Evolutionary conservation across 2,888 invertebrate genomes (phyloP), one percentile per base, ranked within the genome.

Genomic region (Acleris sparsana): DNA sequence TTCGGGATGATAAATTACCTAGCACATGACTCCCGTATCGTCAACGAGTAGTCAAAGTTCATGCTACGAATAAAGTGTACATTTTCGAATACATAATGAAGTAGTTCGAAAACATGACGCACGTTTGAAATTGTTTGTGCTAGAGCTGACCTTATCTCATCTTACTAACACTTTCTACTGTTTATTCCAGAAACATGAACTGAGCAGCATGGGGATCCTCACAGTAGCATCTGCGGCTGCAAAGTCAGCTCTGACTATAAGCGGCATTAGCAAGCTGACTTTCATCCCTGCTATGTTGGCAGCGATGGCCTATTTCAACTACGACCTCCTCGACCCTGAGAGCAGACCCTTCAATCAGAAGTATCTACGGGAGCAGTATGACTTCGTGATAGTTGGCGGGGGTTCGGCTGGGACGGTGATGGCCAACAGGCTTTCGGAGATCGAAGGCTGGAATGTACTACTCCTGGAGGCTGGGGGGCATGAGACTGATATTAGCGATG

Each of bases 361-460:
- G 71, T 84, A 93, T 48, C 85, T 97, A 1, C 92, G 95, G 59
- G 88, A 93, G 17, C 95, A 96, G 69, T 97, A 97, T 80, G 97
- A 97, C 80, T 98, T 97, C 71, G 91, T 97, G 0, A 93, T 97
- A 18, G 93, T 98, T 25, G 98, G 97, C 0, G 96, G 95, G 1
- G 97, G 97, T 0, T 96, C 97, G 0, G 97, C 97, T 0, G 97
- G 97, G 0, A 94, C 96, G 0, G 97, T 98, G 0, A 71, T 98
- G 9, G 97, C 97, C 0, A 97, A 97, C 71, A 92, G 98, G 51
- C 86, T 97, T 1, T 94, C 96, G 0, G 97, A 97, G 82, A 93
- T 96, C 20, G 93, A 95, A 4, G 93, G 94, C 7, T 97, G 97
- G 97, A 96, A 94, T 76, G 95, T 97, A 0, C 85, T 97, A 55